Evolutionary conservation across 2,888 invertebrate species (phyloP).

Genomic region (Melinaea menophilus): DNA sequence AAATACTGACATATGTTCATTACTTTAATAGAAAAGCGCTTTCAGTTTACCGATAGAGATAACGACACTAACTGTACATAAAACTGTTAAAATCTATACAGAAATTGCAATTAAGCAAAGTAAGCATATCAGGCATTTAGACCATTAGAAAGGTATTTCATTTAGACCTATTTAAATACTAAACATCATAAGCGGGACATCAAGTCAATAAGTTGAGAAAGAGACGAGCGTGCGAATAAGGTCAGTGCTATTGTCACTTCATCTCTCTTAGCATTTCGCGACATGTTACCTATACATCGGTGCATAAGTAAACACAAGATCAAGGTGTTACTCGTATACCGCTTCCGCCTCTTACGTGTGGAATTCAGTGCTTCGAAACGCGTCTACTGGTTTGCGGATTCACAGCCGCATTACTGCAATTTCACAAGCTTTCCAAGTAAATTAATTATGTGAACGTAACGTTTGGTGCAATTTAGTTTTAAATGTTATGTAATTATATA

Average conservation of each 20-base stretch:
- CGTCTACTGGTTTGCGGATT: slow-evolving; percentile 44
- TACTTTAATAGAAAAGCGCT: slow-evolving; percentile 3
- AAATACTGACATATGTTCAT: neutral
- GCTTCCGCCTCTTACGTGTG: slow-evolving; percentile 63
- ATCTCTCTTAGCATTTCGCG: slow-evolving; percentile 46
- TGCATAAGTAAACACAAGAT: slow-evolving; percentile 52
- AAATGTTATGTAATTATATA: slow-evolving; percentile 12
- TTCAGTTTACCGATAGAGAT: slow-evolving; percentile 3
- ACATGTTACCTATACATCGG: slow-evolving; percentile 50
- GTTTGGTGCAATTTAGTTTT: slow-evolving; percentile 18
- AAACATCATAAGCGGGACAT: slow-evolving; percentile 55
- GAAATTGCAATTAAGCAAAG: slow-evolving; percentile 19
- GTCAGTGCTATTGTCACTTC: slow-evolving; percentile 66
- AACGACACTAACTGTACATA: slow-evolving; percentile 12
- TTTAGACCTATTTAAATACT: slow-evolving; percentile 37
- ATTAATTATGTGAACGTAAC: slow-evolving; percentile 33
- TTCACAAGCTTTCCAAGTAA: slow-evolving; percentile 39
- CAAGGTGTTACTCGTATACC: slow-evolving; percentile 55
- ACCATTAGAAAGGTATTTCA: slow-evolving; percentile 26
- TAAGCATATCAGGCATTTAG: slow-evolving; percentile 13
- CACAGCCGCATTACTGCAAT: slow-evolving; percentile 43
- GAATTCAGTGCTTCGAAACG: slow-evolving; percentile 52
- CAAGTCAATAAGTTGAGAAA: slow-evolving; percentile 67
- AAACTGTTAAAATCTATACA: slow-evolving; percentile 9
- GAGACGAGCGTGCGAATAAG: slow-evolving; percentile 70